phyloP scores from a whole-genome alignment of 2,888 invertebrate species.

The Heteromurus nitidus region DNA sequence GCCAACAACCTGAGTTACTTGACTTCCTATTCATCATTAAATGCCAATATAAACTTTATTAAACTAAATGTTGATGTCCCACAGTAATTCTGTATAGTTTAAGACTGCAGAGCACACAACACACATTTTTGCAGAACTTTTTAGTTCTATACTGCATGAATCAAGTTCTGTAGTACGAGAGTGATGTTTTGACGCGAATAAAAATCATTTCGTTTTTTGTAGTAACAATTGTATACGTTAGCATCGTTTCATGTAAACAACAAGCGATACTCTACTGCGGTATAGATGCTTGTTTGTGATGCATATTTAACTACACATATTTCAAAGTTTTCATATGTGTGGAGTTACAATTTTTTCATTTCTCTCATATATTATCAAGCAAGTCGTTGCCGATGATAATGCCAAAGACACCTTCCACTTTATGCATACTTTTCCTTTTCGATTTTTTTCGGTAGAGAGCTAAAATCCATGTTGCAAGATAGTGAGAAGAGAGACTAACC shows the following conservation, averaged over 20 bases:
- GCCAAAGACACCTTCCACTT: background rate
- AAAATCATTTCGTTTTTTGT: conserved; percentile 28
- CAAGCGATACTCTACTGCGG: too few relatives aligned
- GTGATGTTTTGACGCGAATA: conserved; percentile 3
- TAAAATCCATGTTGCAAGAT: background rate
- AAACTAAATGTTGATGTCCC: background rate
- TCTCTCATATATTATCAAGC: too few relatives aligned
- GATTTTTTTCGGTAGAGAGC: conserved; percentile 21
- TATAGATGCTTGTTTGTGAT: too few relatives aligned
- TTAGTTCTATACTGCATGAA: too few relatives aligned
- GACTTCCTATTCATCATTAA: background rate
- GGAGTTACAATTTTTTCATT: too few relatives aligned
- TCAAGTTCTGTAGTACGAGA: conserved; percentile 26
- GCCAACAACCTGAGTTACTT: background rate
- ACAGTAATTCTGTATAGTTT: too few relatives aligned
- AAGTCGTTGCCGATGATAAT: background rate
- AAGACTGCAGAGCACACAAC: too few relatives aligned
- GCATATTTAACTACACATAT: too few relatives aligned
- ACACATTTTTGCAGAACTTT: too few relatives aligned
- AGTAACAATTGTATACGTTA: too few relatives aligned
- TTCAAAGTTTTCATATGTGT: too few relatives aligned
- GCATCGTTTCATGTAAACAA: background rate
- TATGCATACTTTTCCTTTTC: conserved; percentile 1
- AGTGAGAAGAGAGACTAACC: background rate
- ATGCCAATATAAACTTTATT: conserved; percentile 6